Percentiles rank a stretch among this genome's conserved stretches.
Conservation (phyloP, 2,888 invertebrate genomes). For the Erebia aethiops region DNA sequence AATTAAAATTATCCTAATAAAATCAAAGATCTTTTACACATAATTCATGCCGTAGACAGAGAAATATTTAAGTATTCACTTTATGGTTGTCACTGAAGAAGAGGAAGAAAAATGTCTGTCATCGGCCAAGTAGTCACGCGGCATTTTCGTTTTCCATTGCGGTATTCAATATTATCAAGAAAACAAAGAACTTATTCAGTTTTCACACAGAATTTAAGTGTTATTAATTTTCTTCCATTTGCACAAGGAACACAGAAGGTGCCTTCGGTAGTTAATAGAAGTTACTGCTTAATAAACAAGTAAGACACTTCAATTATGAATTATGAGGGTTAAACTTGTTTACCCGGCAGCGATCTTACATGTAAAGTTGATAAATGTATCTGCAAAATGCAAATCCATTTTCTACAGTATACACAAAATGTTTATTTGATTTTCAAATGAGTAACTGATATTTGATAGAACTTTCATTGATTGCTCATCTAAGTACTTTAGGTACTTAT, state of each 20-base stretch:
- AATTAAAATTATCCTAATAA: too few species aligned
- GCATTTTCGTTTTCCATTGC: conserved; percentile 52
- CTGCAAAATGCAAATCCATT: too few species aligned
- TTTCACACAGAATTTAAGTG: conserved; percentile 39
- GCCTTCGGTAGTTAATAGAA: conserved; percentile 13
- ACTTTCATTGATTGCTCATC: too few species aligned
- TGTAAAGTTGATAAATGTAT: not conserved
- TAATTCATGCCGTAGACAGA: too few species aligned
- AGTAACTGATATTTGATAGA: too few species aligned
- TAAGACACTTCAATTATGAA: conserved; percentile 5
- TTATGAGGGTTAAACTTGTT: not conserved
- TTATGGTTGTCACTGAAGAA: too few species aligned
- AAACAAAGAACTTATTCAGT: conserved; percentile 45
- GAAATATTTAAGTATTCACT: too few species aligned
- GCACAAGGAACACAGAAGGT: conserved; percentile 15
- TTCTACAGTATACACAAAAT: too few species aligned
- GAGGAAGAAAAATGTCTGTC: conserved; percentile 55
- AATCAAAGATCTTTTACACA: too few species aligned
- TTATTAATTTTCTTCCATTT: not conserved
- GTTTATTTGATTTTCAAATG: too few species aligned
- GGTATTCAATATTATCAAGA: conserved; percentile 43
- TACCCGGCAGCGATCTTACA: not conserved
- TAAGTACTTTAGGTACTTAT: too few species aligned
- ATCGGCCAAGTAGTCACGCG: conserved; percentile 57
- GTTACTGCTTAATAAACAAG: conserved; percentile 29